Conservation (phyloP, 2,113 vertebrate species). For the Calidris pygmaea region DNA sequence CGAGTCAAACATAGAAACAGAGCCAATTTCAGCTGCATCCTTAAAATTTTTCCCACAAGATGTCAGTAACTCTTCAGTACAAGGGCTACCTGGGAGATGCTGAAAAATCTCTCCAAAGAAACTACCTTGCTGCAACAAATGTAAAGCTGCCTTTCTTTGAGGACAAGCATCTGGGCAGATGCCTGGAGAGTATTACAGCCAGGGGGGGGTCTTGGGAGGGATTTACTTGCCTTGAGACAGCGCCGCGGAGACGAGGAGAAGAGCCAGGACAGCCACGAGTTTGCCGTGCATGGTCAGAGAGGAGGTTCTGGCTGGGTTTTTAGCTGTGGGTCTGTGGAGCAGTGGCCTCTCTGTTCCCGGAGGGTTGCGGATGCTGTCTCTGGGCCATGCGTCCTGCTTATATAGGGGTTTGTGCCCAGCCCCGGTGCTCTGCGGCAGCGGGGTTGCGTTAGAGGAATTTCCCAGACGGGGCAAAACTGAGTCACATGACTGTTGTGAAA, state of each 20-base stretch:
- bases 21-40: neutral
- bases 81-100: neutral
- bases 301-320: neutral
- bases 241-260: slow-evolving; percentile 67
- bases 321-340: neutral
- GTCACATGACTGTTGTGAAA: slow-evolving; percentile 65
- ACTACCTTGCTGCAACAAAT: neutral
- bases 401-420: neutral
- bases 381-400: neutral
- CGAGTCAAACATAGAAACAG: neutral
- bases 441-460: slow-evolving; percentile 75
- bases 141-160: neutral
- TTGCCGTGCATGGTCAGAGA: slow-evolving; percentile 18
- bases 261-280: slow-evolving; percentile 28
- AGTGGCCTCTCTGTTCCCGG: neutral
- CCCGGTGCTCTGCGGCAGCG: neutral
- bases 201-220: neutral
- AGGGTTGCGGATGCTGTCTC: neutral
- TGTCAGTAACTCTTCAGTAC: neutral
- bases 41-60: neutral
- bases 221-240: slow-evolving; percentile 77
- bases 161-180: neutral
- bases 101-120: neutral
- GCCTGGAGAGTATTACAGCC: neutral
- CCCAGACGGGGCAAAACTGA: slow-evolving; percentile 61